Conservation (phyloP, 2,113 vertebrate species). For the Chaetura pelagica region DNA sequence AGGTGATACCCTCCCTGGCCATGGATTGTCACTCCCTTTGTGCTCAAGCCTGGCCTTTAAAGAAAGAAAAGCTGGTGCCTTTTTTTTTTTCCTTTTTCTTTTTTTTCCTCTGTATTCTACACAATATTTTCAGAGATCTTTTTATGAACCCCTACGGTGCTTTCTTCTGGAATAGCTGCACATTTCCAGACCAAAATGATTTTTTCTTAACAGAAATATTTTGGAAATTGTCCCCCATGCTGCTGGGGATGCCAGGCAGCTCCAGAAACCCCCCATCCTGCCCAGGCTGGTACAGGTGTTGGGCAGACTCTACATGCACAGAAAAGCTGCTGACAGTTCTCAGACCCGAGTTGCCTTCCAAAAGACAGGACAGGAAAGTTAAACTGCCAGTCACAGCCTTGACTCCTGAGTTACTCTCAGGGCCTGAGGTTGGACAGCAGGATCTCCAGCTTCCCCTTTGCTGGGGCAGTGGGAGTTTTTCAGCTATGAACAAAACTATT, state of each 20-base stretch:
- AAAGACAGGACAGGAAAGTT: fast-evolving
- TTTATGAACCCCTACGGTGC: fast-evolving
- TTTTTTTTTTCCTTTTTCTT: neutral
- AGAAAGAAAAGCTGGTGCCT: fast-evolving
- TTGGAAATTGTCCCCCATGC: neutral
- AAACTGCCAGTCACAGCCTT: neutral
- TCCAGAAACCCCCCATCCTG: fast-evolving
- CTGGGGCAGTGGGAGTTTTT: neutral
- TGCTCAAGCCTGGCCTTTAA: neutral
- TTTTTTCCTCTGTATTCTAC: neutral
- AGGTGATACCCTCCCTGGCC: neutral
- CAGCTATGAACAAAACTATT: neutral
- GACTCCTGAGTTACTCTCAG: no score
- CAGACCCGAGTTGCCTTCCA: neutral
- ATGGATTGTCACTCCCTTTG: neutral
- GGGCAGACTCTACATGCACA: fast-evolving
- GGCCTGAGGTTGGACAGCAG: neutral
- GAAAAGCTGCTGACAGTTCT: neutral
- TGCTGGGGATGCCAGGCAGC: neutral
- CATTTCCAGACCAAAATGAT: neutral
- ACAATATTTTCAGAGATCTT: neutral
- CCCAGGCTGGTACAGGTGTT: neutral
- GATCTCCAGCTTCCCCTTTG: neutral
- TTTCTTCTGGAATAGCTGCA: neutral
- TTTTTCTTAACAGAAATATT: neutral